Conservation (phyloP, 2,797 vertebrate genomes). For the Sebastes taczanowskii region DNA sequence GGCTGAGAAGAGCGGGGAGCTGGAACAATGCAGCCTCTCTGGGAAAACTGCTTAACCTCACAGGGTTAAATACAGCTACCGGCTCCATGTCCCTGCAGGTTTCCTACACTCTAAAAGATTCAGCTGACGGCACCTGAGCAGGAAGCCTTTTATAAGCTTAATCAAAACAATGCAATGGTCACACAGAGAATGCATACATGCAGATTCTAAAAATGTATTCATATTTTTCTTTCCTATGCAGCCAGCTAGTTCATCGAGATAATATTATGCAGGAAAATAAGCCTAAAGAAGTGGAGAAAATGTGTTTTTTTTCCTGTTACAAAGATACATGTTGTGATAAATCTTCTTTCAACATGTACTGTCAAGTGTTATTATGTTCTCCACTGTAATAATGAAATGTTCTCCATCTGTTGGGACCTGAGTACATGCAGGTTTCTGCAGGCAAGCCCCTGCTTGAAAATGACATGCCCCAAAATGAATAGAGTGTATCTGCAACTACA, state of each 20-base stretch:
- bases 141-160: not conserved
- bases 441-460: not conserved
- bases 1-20: not conserved
- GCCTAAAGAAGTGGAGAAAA: not conserved
- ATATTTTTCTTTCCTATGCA: not conserved
- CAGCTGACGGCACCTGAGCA: slow-evolving; percentile 33
- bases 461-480: not conserved
- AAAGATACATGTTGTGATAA: not conserved
- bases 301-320: not conserved
- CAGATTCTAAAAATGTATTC: not conserved
- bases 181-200: not conserved
- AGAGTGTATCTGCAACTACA: not conserved
- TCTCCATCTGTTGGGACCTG: not conserved
- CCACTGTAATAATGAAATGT: not conserved
- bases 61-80: slow-evolving; percentile 63
- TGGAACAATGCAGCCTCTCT: slow-evolving; percentile 29
- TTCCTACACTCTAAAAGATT: slow-evolving; percentile 17
- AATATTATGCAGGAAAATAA: not conserved
- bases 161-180: not conserved
- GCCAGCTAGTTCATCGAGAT: not conserved
- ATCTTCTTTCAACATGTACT: not conserved
- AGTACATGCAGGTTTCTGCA: not conserved
- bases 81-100: slow-evolving; percentile 43
- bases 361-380: not conserved
- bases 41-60: slow-evolving; percentile 54